A percentile compares a stretch with the other conserved stretches of the same genome.
Evolutionary conservation across 2,113 vertebrate species (phyloP).

Genomic region (Phycodurus eques): DNA sequence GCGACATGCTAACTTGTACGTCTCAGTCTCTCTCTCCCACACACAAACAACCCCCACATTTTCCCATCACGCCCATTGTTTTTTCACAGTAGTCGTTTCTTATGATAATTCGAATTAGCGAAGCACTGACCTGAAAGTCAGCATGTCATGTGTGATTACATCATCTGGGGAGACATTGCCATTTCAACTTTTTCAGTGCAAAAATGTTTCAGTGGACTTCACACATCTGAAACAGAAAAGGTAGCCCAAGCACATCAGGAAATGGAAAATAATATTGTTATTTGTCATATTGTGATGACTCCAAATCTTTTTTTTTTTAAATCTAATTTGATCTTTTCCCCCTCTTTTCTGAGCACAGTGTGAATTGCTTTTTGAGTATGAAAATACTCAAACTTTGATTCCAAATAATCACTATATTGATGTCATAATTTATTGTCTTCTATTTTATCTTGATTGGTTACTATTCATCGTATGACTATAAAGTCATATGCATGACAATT

Average conservation of each 20-base stretch:
- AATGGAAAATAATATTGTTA: background rate
- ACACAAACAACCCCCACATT: slow-evolving; percentile 34
- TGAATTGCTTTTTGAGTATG: no score
- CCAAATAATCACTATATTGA: no score
- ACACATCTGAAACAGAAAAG: background rate
- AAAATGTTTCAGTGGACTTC: slow-evolving; percentile 2
- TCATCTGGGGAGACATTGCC: background rate
- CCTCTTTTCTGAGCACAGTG: no score
- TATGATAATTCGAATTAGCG: background rate
- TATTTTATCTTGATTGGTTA: no score
- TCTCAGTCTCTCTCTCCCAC: slow-evolving; percentile 14
- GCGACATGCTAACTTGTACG: slow-evolving; percentile 40
- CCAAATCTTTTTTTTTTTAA: no score
- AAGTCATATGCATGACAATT: no score
- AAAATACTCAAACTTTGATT: no score
- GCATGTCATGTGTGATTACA: background rate
- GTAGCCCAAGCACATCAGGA: background rate
- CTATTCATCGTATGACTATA: no score
- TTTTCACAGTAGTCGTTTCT: slow-evolving; percentile 28
- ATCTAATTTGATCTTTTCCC: no score
- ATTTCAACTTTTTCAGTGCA: background rate
- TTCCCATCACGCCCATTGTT: slow-evolving; percentile 13
- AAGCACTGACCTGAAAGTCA: background rate
- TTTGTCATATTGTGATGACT: no score
- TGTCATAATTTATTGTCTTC: no score